Evolutionary conservation across 2,113 vertebrate genomes (phyloP).

Genomic region (Pseudopodoces humilis): DNA sequence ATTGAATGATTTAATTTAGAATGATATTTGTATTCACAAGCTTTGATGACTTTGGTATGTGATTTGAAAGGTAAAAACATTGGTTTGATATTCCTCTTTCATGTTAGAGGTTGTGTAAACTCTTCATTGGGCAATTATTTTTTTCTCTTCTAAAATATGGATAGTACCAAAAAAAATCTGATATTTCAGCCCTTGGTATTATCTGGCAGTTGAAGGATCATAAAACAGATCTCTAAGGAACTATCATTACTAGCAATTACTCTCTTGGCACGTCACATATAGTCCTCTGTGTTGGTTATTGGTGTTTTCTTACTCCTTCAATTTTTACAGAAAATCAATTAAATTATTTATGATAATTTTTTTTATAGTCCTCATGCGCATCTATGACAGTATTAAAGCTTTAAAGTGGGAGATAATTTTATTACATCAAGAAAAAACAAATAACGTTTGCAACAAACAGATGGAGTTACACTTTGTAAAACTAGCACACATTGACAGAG

Average conservation of each 20-base stretch:
- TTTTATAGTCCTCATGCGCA: neutral
- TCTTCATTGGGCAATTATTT: neutral
- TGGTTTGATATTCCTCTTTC: neutral
- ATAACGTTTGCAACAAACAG: neutral
- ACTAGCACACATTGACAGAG: neutral
- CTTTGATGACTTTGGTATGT: neutral
- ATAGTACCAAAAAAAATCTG: neutral
- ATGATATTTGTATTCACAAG: neutral
- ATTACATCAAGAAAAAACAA: neutral
- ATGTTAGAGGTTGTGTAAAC: neutral
- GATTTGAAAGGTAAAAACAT: neutral
- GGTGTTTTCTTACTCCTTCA: neutral
- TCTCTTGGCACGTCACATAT: neutral
- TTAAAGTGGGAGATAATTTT: conserved; percentile 1
- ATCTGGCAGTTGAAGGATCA: neutral
- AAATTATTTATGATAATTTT: neutral
- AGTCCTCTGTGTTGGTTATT: neutral
- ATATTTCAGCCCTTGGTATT: neutral
- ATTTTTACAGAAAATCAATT: neutral
- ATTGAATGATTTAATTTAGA: neutral
- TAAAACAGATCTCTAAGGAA: neutral
- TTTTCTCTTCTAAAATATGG: neutral
- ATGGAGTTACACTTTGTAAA: neutral
- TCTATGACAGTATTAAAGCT: neutral
- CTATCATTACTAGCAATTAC: neutral